Conservation (phyloP, 2,113 vertebrate species). For the Cynoglossus semilaevis region DNA sequence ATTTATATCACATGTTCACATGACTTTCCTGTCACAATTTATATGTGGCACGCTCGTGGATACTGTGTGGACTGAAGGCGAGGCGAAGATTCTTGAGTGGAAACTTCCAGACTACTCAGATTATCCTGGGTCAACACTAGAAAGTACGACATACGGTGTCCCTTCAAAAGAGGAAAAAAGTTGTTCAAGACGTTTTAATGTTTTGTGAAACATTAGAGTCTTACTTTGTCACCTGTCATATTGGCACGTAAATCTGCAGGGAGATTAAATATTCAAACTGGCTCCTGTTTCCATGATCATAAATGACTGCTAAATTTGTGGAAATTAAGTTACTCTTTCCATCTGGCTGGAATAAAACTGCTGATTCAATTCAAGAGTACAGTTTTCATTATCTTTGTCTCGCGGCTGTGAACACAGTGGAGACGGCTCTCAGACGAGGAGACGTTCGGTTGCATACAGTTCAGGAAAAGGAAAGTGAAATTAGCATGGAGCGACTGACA, state of each 20-base stretch:
- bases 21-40: too few species aligned
- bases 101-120: too few species aligned
- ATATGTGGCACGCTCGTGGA: too few species aligned
- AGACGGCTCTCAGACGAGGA: slow-evolving; percentile 10
- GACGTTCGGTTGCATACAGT: slow-evolving; percentile 11
- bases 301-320: slow-evolving; percentile 12
- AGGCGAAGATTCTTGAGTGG: too few species aligned
- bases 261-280: slow-evolving; percentile 1
- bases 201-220: too few species aligned
- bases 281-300: slow-evolving; percentile 15
- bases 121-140: too few species aligned
- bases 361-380: slow-evolving; percentile 45
- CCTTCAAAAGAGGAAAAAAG: too few species aligned
- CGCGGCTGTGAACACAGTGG: slow-evolving; percentile 5
- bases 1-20: too few species aligned
- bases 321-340: slow-evolving; percentile 39
- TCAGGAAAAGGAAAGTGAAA: slow-evolving; percentile 13
- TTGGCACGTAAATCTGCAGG: background rate
- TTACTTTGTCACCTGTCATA: too few species aligned
- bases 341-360: slow-evolving; percentile 29
- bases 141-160: too few species aligned
- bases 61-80: too few species aligned
- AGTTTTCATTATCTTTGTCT: slow-evolving; percentile 31
- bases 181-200: too few species aligned
- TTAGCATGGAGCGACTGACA: slow-evolving; percentile 7